Percentiles rank a stretch among this genome's conserved stretches.
These are phyloP conservation scores for Actenoides hombroni DNA, from an alignment of 2,113 vertebrate genomes.

Conservation along the genomic window DNA sequence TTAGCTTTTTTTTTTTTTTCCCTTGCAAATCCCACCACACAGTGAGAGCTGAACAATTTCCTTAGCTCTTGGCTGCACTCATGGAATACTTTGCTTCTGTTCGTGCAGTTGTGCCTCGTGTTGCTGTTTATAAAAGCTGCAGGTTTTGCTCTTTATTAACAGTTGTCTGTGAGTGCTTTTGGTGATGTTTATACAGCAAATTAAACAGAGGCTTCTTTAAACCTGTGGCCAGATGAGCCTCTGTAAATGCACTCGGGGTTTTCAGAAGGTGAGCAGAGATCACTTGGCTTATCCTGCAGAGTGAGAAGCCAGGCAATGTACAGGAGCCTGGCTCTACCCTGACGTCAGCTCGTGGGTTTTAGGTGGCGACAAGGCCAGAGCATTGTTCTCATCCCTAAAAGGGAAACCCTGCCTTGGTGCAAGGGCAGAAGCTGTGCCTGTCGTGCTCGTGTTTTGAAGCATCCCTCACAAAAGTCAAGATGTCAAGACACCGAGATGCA, in stretches of 20 bases:
- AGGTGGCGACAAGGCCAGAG: not conserved
- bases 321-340: not conserved
- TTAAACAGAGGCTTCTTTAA: not conserved
- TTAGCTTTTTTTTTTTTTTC: not conserved
- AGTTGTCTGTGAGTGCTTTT: not conserved
- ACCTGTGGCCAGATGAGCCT: not conserved
- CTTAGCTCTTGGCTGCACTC: not conserved
- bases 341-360: not conserved
- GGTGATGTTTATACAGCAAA: not conserved
- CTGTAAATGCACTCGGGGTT: not conserved
- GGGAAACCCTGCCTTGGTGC: not conserved
- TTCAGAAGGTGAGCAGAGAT: not conserved
- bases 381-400: not conserved
- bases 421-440: not conserved
- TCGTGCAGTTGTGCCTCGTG: not conserved
- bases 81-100: not conserved
- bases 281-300: not conserved
- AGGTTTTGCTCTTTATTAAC: not conserved
- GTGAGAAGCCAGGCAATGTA: not conserved
- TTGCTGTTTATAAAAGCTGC: not conserved
- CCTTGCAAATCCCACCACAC: not conserved
- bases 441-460: not conserved
- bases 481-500: not conserved
- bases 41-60: not conserved
- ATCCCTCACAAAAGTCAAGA: not conserved